Base-by-base conservation (phyloP, 2,113 vertebrate genomes). In the Sebastes fasciatus region DNA sequence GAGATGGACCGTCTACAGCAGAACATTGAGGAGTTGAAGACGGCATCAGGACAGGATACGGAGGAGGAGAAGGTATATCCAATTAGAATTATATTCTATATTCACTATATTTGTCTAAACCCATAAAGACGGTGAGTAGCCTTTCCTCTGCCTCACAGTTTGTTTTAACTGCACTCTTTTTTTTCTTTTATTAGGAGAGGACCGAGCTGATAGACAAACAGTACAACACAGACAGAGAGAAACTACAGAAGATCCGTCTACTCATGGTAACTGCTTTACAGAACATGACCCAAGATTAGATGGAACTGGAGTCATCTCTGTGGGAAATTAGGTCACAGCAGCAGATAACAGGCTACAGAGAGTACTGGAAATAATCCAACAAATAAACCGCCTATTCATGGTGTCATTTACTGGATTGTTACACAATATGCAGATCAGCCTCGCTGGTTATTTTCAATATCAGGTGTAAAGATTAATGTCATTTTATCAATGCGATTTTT, bases 211-310 rank as follows among this genome's bases (percentile, higher is more conserved):
- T 99, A 82, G 96, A 99, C 69, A 95, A 96, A 83, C 97, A 97
- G 76, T 96, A 98, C 93, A 94, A 93, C 84, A 85, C 92, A 13
- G 98, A 99, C 86, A 93, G 95, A 86, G 98, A 98, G n/a, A 99
- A 99, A 52, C 96, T 99, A 4, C 97, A 98, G 80, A 99, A 97
- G 95, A 98, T 99, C 82, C 96, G 98, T 0, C 94, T 99, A 71
- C 93, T 99, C 17, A 93, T 99, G 97, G 98, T 99, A 88, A 97
- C 49, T 11, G 5, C 43, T 67, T 52, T 51, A 79, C 52, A 54
- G 3, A 43, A 34, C 16, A 52, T 6, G 17, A 57, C 45, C 42
- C 10, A 23, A 60, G 52, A 82, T 90, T 45, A 88, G 78, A 82
- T 76, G 13, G 8, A n/a, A 4, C 6, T 46, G 54, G 13, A 79